phyloP scores from a whole-genome alignment of 2,888 invertebrate genomes.

The Pollenia griseotomentosa region DNA sequence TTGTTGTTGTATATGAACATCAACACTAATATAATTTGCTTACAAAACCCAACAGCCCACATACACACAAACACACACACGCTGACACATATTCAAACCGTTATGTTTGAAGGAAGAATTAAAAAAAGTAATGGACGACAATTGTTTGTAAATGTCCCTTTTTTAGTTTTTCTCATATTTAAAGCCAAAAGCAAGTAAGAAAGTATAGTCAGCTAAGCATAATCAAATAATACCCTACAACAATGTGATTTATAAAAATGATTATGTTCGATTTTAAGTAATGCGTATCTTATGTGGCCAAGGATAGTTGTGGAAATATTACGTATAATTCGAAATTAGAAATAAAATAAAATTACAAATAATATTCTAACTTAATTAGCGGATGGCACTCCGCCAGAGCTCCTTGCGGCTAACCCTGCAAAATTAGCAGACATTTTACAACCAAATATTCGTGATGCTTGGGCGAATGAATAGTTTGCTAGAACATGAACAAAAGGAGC shows the following conservation, averaged over 20 bases:
- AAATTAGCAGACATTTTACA: background rate
- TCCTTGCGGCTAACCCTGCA: background rate
- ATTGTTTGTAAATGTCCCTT: constrained; percentile 64
- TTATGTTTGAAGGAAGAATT: background rate
- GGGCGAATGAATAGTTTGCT: background rate
- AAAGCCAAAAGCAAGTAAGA: no score
- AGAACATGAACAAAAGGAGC: background rate
- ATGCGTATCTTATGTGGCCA: no score
- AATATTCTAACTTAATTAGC: no score
- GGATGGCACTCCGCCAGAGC: background rate
- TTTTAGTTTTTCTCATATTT: constrained; percentile 13
- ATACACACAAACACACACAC: background rate
- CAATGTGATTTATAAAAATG: no score
- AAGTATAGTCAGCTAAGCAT: no score
- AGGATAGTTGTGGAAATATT: no score
- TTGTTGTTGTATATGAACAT: constrained; percentile 16
- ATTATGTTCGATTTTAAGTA: no score
- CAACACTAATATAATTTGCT: constrained; percentile 32
- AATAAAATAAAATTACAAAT: no score
- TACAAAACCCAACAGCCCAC: background rate
- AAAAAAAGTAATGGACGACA: constrained; percentile 48
- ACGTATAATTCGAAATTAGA: no score
- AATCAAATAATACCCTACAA: no score
- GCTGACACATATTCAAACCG: background rate
- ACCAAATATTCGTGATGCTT: background rate